phyloP scores from a whole-genome alignment of 2,888 invertebrate species.

The Poecilobothrus nobilitatus region DNA sequence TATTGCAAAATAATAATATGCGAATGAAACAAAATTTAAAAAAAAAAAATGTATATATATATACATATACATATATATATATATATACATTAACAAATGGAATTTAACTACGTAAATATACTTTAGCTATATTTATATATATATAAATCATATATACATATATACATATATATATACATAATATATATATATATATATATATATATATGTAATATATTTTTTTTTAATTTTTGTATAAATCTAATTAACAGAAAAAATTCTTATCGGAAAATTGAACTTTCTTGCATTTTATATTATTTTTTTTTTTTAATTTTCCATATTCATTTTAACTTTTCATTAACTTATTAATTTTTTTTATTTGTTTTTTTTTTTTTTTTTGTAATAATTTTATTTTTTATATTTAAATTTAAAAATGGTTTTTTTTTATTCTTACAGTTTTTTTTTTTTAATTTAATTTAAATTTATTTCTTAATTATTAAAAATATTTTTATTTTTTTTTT shows the following conservation, averaged over 20 bases:
- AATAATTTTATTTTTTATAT: slow-evolving; percentile 18
- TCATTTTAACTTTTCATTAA: slow-evolving; percentile 14
- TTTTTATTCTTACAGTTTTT: slow-evolving; percentile 25
- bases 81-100: background rate
- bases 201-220: background rate
- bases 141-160: background rate
- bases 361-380: slow-evolving; percentile 14
- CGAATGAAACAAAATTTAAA: background rate
- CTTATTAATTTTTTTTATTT: slow-evolving; percentile 11
- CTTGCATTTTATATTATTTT: slow-evolving; percentile 11
- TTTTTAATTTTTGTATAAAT: slow-evolving; percentile 8
- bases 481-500: slow-evolving; percentile 34
- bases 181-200: background rate
- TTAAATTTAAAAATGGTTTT: slow-evolving; percentile 14
- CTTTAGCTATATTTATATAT: background rate
- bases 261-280: slow-evolving; percentile 9
- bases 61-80: background rate
- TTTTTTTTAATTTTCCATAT: slow-evolving; percentile 20
- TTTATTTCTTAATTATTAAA: slow-evolving; percentile 20
- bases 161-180: background rate
- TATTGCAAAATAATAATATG: too few relatives aligned
- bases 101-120: slow-evolving; percentile 4
- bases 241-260: slow-evolving; percentile 7
- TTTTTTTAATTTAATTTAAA: slow-evolving; percentile 27
- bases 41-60: background rate